A percentile compares a stretch with the other conserved stretches of the same genome.
Conservation (phyloP, 2,113 vertebrate genomes). For the Ahaetulla prasina region DNA sequence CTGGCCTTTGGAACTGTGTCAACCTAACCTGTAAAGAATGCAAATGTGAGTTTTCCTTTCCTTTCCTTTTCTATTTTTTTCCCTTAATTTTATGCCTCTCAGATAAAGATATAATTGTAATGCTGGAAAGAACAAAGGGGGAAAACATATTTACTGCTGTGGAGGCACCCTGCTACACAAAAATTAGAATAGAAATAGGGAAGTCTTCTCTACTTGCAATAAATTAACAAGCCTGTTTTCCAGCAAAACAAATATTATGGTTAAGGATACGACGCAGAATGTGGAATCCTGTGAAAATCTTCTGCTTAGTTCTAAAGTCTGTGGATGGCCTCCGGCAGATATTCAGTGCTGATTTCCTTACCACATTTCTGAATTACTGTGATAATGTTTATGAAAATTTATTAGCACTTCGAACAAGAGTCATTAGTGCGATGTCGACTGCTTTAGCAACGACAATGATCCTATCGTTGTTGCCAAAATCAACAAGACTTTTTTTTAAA, state of each 20-base stretch:
- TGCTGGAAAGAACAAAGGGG: constrained; percentile 4
- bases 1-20: background rate
- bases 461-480: background rate
- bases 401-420: background rate
- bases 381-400: background rate
- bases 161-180: constrained; percentile 8
- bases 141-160: background rate
- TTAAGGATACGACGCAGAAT: background rate
- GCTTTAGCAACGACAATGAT: too few relatives aligned
- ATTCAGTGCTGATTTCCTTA: background rate
- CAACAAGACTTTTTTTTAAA: background rate
- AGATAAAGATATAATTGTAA: constrained; percentile 12
- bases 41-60: background rate
- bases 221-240: background rate
- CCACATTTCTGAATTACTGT: background rate
- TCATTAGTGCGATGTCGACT: background rate
- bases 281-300: background rate
- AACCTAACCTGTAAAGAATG: constrained; percentile 1
- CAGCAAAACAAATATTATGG: background rate
- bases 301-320: background rate
- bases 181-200: background rate
- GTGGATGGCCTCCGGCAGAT: background rate
- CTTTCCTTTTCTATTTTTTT: background rate
- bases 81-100: constrained; percentile 25
- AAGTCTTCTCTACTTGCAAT: background rate